These are phyloP conservation scores for Lagocephalus sceleratus DNA, from an alignment of 2,797 vertebrate species.

Conservation along the genomic window DNA sequence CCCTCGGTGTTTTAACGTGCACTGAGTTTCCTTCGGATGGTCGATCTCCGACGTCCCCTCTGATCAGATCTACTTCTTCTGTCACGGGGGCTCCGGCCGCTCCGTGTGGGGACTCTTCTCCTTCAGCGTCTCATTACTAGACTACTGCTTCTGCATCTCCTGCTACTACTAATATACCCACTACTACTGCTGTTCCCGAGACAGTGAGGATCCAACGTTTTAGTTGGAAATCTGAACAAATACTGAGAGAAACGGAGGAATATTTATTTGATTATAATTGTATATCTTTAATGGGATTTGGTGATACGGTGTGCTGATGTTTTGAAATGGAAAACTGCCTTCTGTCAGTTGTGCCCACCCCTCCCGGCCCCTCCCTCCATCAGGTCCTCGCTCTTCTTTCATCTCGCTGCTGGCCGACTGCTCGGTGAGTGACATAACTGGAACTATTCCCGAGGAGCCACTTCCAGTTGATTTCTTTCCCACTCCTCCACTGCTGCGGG, in stretches of 20 bases:
- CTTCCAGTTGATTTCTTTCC: conserved; percentile 43
- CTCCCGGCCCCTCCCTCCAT: conserved; percentile 17
- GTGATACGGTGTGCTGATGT: conserved; percentile 56
- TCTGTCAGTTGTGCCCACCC: conserved; percentile 35
- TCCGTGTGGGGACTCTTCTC: conserved; percentile 39
- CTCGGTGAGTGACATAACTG: conserved; percentile 58
- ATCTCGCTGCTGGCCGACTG: conserved; percentile 39
- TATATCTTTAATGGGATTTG: conserved; percentile 60
- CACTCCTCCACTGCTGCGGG: conserved; percentile 27
- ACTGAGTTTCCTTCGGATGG: conserved; percentile 31
- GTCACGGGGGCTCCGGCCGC: conserved; percentile 45
- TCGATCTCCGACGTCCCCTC: conserved; percentile 28
- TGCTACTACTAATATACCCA: conserved; percentile 73
- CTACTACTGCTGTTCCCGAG: conserved; percentile 76
- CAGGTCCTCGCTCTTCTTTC: conserved; percentile 35
- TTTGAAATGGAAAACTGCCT: conserved; percentile 49
- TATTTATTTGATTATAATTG: conserved; percentile 77
- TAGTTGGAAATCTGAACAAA: conserved; percentile 78
- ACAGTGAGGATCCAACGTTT: conserved; percentile 77
- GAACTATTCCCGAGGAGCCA: conserved; percentile 55
- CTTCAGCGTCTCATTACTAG: conserved; percentile 56
- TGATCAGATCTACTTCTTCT: conserved; percentile 35
- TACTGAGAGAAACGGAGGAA: conserved; percentile 66
- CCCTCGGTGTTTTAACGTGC: conserved; percentile 37
- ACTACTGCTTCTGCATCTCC: conserved; percentile 79